A percentile compares a stretch with the other conserved stretches of the same genome.
Conservation (phyloP, 2,113 vertebrate species). For the Paradoxurus hermaphroditus region DNA sequence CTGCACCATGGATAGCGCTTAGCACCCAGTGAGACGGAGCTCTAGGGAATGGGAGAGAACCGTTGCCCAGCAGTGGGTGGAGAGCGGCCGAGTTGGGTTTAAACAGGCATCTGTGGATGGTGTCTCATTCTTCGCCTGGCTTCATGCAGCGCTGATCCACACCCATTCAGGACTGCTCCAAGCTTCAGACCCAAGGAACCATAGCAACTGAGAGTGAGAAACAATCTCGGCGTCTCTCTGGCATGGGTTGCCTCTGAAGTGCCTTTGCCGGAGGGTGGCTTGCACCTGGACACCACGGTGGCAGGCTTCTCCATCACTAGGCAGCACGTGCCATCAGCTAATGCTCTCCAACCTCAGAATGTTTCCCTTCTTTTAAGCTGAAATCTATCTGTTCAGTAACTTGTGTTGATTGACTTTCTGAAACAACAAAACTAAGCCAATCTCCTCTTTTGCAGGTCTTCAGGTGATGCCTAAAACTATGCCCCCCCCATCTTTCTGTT, state of each 20-base stretch:
- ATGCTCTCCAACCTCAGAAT: background rate
- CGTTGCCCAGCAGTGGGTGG: rapidly evolving
- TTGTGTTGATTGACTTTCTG: background rate
- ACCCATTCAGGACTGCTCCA: rapidly evolving
- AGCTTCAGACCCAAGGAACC: background rate
- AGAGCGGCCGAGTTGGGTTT: background rate
- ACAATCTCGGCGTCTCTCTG: too few species aligned
- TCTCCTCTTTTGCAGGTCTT: background rate
- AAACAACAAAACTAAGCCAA: background rate
- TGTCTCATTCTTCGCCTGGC: background rate
- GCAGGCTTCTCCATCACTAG: background rate
- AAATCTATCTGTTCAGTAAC: background rate
- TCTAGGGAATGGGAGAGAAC: background rate
- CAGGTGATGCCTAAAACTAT: background rate
- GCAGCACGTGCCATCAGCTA: background rate
- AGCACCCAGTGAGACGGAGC: background rate
- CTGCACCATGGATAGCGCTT: rapidly evolving
- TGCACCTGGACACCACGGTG: rapidly evolving
- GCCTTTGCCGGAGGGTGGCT: rapidly evolving
- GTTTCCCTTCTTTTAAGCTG: background rate
- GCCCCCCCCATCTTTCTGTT: background rate
- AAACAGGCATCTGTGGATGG: background rate
- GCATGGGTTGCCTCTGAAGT: rapidly evolving
- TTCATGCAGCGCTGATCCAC: background rate
- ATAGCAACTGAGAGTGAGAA: background rate